phyloP scores from a whole-genome alignment of 2,797 vertebrate species.

The Natrix natrix region DNA sequence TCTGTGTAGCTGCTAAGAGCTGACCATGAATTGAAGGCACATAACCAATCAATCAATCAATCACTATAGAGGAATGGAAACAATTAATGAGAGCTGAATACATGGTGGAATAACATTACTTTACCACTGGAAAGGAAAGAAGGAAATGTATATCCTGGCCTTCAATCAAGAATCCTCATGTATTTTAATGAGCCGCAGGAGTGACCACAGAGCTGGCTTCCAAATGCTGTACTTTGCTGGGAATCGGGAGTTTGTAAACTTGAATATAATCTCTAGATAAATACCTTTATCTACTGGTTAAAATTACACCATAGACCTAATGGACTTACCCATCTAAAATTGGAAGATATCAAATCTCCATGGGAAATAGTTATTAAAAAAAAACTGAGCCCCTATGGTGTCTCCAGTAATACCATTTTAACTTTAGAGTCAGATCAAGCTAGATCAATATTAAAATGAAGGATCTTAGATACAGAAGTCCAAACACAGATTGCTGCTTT shows the following conservation, averaged over 20 bases:
- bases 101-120: background rate
- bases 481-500: background rate
- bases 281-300: background rate
- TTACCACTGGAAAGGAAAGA: background rate
- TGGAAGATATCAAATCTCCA: background rate
- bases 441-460: background rate
- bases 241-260: background rate
- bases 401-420: background rate
- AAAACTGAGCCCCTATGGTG: background rate
- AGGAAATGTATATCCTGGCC: background rate
- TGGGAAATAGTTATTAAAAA: background rate
- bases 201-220: background rate
- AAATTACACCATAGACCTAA: background rate
- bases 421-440: background rate
- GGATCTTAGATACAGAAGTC: background rate
- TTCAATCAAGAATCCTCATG: background rate
- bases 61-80: background rate
- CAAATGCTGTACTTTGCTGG: background rate
- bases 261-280: background rate
- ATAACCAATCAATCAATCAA: background rate
- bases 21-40: background rate
- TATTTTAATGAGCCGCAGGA: background rate
- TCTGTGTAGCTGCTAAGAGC: background rate
- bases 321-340: background rate
- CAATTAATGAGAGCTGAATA: background rate